Base-by-base conservation (phyloP, 2,888 invertebrate species). In the Lasioglossum marginatum region DNA sequence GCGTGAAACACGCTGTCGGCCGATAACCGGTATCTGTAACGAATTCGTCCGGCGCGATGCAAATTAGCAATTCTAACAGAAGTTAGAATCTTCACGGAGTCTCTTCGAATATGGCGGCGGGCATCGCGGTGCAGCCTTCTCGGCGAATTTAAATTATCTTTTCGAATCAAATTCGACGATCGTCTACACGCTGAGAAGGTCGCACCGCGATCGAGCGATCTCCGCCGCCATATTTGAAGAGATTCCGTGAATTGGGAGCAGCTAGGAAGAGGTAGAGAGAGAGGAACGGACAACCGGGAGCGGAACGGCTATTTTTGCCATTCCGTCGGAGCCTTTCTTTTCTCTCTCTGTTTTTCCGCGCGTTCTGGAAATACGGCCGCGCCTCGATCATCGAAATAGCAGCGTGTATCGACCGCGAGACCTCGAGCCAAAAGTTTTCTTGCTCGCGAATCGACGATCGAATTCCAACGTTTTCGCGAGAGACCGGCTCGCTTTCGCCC, bases 231-330 rank as follows among this genome's bases (percentile, higher is more conserved):
- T 85, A 72, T 85, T 89, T 48, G 85, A 68, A 63, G 70, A 80
- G 83, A 78, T 79, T 81, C 48, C 74, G 31, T 45, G n/a, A 63
- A 31, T 40, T 31, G 83, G 63, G 60, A 77, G 82, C 68, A 76
- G 73, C 48, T 60, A 74, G 34, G 75, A n/a, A 52, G 48, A 40
- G 31, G 37, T 37, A 31, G 57, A 8, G 57, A 8, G 40, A 79
- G 37, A 63, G 31, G 23, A 60, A 48, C 23, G 63, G 45, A n/a
- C 40, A 23, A n/a, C 43, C 40, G 31, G 74, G 76, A 48, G 74
- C 57, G 45, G 43, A 80, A 77, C 43, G 73, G 68, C 70, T 89
- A 88, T 89, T 88, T 89, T 89, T 89, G 88, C 79, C 72, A 45
- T 76, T 76, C 73, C 78, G 63, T 60, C 48, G 2, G 37, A 23